phyloP scores from a whole-genome alignment of 2,888 invertebrate species.

The Nemurella pictetii region DNA sequence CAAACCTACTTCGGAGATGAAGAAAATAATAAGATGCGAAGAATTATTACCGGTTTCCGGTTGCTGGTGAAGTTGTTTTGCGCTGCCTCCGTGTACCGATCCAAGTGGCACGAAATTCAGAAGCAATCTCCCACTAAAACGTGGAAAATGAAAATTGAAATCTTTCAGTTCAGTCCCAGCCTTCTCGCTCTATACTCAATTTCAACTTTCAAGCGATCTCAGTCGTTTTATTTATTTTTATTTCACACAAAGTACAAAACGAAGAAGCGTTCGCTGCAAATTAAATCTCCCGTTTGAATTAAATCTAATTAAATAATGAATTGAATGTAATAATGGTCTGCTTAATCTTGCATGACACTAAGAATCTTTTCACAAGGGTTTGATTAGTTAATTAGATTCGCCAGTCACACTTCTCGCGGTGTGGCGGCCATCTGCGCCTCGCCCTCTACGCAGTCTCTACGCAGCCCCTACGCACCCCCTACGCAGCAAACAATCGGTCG shows the following conservation, averaged over 20 bases:
- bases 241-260: too few species aligned
- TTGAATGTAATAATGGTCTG: background rate
- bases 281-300: background rate
- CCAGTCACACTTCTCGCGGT: background rate
- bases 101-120: too few species aligned
- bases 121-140: background rate
- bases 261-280: background rate
- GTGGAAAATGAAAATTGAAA: background rate
- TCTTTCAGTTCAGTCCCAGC: background rate
- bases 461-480: too few species aligned
- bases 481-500: too few species aligned
- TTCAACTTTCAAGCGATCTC: background rate
- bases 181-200: background rate
- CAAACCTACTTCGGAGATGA: background rate
- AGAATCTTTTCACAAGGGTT: constrained; percentile 1
- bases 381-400: constrained; percentile 21
- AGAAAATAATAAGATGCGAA: background rate
- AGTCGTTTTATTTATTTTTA: too few species aligned
- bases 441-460: background rate
- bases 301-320: constrained; percentile 12
- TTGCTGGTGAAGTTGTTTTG: too few species aligned
- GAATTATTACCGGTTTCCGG: background rate
- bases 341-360: background rate
- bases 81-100: too few species aligned
- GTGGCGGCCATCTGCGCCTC: constrained; percentile 1